Evolutionary conservation across 2,797 vertebrate species (phyloP).

Genomic region (Manis javanica): DNA sequence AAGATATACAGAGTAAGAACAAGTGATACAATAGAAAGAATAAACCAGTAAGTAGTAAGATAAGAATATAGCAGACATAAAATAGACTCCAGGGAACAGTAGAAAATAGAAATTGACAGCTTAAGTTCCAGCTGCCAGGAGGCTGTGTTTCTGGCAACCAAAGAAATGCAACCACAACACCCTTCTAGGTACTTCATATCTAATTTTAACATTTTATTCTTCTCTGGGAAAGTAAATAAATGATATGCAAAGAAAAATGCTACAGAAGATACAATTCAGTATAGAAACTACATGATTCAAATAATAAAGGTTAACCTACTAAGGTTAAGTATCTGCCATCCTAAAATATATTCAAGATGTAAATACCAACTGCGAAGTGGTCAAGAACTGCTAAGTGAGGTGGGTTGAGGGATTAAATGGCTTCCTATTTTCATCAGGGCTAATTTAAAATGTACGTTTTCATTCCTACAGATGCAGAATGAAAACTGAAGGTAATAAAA

Average conservation of each 20-base stretch:
- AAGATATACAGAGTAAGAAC: neutral
- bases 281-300: neutral
- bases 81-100: neutral
- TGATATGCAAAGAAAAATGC: neutral
- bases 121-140: neutral
- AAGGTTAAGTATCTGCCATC: neutral
- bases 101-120: neutral
- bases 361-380: neutral
- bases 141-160: neutral
- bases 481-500: constrained; percentile 59
- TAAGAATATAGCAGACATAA: neutral
- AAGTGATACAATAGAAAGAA: neutral
- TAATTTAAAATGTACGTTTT: constrained; percentile 47
- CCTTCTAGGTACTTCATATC: neutral
- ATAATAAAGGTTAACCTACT: neutral
- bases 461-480: constrained; percentile 3
- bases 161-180: neutral
- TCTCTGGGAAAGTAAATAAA: constrained; percentile 15
- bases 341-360: neutral
- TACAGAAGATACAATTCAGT: neutral
- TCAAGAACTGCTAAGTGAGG: neutral
- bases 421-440: constrained; percentile 13
- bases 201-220: constrained; percentile 33
- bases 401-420: neutral
- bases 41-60: neutral